Conservation (phyloP, 2,113 vertebrate species). For the Pleuronectes platessa region DNA sequence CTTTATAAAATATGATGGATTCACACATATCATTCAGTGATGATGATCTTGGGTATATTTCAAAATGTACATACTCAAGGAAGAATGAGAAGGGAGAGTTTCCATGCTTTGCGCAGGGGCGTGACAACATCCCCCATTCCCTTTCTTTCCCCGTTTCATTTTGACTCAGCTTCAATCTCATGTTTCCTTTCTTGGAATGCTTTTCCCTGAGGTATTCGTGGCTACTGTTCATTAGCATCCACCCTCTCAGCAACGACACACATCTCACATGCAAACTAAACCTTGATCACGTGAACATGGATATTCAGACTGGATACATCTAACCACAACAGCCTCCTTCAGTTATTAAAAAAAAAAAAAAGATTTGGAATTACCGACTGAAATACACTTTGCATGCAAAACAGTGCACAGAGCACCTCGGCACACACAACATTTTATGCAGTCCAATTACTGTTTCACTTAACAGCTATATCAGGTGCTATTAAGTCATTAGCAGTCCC, state of each 20-base stretch:
- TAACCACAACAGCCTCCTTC: neutral
- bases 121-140: too few relatives aligned
- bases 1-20: too few relatives aligned
- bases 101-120: too few relatives aligned
- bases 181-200: neutral
- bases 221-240: neutral
- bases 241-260: neutral
- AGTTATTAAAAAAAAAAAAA: neutral
- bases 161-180: too few relatives aligned
- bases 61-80: too few relatives aligned
- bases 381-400: neutral
- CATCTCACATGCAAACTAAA: neutral
- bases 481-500: constrained; percentile 35
- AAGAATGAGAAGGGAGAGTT: too few relatives aligned
- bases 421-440: constrained; percentile 18
- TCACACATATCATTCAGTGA: neutral
- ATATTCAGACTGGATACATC: neutral
- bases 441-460: constrained; percentile 31
- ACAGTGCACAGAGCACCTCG: neutral
- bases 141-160: too few relatives aligned
- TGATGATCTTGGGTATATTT: too few relatives aligned
- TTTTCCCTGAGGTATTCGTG: neutral
- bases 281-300: neutral
- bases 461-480: constrained; percentile 27
- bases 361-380: neutral